Base-by-base conservation (phyloP, 2,113 vertebrate species). In the Chlamydotis undulata region DNA sequence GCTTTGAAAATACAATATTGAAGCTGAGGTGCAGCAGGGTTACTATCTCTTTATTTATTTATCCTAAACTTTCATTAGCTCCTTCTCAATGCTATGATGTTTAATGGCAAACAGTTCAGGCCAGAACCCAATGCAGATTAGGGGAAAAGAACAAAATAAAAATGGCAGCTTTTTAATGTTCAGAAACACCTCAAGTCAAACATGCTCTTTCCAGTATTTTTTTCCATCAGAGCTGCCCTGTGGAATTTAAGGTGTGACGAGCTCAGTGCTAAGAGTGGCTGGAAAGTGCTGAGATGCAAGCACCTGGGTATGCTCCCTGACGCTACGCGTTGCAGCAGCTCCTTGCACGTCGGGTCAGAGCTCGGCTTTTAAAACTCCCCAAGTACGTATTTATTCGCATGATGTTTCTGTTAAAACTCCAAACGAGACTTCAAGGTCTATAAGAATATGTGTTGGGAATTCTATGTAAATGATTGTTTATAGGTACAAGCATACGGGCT, bases 1-100 rank as follows among this genome's bases (percentile, higher is more conserved):
- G 57, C 59, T 88, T 95, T 89, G 80, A 87, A 93, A 95, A 65
- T 10, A 47, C 19, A 33, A 14, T 92, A 68, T 81, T 59, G 33
- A 89, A 79, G 35, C 31, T 0, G 19, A 84, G 60, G 25, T 63
- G 50, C 0, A 1, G 1, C 56, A 64, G 61, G 25, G 39, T 28
- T 81, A 19, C 43, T 76, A n/a, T 63, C 80, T 69, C 11, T 89
- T 31, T 50, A 56, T 61, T 41, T 74, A 39, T 63, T 83, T 93
- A 25, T 93, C 75, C 87, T 79, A 26, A 89, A 83, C 31, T 95
- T 89, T 43, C 35, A 31, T 81, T 57, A 79, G 74, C 33, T 91
- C 29, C 31, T 69, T 24, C 70, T 65, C 37, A 37, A 14, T 11
- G 5, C 14, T 26, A 24, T 25, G 60, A 70, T 68, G 74, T 94